Percentiles rank a stretch among this genome's conserved stretches.
Conservation (phyloP, 2,888 invertebrate genomes). For the Fabriciana adippe region DNA sequence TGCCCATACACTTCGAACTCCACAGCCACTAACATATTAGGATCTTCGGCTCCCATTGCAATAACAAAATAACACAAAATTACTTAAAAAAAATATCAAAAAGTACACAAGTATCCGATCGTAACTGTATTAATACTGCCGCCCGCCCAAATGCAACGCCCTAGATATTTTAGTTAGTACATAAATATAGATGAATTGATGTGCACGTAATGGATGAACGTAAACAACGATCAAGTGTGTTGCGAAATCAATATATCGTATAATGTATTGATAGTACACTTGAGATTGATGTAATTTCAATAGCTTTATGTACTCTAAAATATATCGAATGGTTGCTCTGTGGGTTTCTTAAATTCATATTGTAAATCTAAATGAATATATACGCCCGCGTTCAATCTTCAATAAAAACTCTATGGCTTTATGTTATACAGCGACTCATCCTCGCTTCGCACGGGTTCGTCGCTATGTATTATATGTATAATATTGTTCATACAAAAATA, state of each 20-base stretch:
- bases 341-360: too few species aligned
- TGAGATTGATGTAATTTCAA: constrained; percentile 7
- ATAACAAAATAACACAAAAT: constrained; percentile 31
- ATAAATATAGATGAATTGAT: constrained; percentile 23
- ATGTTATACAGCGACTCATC: too few species aligned
- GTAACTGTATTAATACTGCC: constrained; percentile 42
- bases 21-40: constrained; percentile 87
- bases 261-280: background rate
- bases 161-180: constrained; percentile 39
- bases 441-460: too few species aligned
- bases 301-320: background rate
- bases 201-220: constrained; percentile 17
- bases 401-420: too few species aligned
- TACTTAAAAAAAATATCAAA: background rate
- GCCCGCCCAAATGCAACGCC: constrained; percentile 60
- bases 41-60: constrained; percentile 81
- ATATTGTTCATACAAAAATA: too few species aligned
- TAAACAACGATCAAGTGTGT: constrained; percentile 28
- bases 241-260: constrained; percentile 3
- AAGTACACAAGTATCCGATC: constrained; percentile 34
- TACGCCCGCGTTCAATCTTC: too few species aligned
- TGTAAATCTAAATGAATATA: too few species aligned
- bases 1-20: constrained; percentile 96
- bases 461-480: too few species aligned
- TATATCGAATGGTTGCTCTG: too few species aligned